Evolutionary conservation across 2,113 vertebrate genomes (phyloP).

Genomic region (Falco punctatus): DNA sequence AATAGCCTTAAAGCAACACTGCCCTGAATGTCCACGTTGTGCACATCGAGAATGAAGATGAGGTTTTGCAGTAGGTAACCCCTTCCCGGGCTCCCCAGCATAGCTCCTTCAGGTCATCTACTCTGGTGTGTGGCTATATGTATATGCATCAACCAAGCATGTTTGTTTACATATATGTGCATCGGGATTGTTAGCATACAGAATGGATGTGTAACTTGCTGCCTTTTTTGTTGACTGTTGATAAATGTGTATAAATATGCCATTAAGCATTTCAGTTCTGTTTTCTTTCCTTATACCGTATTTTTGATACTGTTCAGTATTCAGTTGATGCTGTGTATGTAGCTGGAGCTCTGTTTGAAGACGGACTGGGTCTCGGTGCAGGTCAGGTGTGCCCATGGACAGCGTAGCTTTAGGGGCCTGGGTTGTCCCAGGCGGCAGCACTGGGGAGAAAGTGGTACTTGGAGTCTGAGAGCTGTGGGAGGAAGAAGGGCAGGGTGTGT

Average conservation of each 20-base stretch:
- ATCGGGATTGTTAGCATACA: constrained; percentile 45
- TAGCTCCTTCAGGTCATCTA: constrained; percentile 52
- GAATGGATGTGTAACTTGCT: constrained; percentile 72
- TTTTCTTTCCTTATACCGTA: constrained; percentile 26
- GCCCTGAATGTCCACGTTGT: constrained; percentile 66
- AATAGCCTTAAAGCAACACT: constrained; percentile 74
- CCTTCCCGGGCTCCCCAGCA: constrained; percentile 16
- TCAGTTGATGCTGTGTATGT: constrained; percentile 55
- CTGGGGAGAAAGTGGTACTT: background rate
- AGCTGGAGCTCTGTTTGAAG: constrained; percentile 63
- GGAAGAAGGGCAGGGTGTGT: background rate
- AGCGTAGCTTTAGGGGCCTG: background rate
- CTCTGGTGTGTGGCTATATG: constrained; percentile 29
- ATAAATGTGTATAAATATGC: constrained; percentile 70
- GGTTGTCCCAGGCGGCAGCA: background rate
- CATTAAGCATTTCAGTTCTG: constrained; percentile 56
- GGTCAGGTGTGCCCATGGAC: background rate
- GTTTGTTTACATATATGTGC: constrained; percentile 55
- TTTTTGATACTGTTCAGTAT: constrained; percentile 68
- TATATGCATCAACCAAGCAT: constrained; percentile 54
- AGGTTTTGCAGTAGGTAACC: constrained; percentile 12
- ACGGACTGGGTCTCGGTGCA: background rate
- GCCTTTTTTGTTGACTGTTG: constrained; percentile 63
- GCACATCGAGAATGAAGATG: background rate
- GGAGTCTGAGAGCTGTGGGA: background rate